Conservation (phyloP, 1,140 invertebrate species). For the Prorops nasuta region DNA sequence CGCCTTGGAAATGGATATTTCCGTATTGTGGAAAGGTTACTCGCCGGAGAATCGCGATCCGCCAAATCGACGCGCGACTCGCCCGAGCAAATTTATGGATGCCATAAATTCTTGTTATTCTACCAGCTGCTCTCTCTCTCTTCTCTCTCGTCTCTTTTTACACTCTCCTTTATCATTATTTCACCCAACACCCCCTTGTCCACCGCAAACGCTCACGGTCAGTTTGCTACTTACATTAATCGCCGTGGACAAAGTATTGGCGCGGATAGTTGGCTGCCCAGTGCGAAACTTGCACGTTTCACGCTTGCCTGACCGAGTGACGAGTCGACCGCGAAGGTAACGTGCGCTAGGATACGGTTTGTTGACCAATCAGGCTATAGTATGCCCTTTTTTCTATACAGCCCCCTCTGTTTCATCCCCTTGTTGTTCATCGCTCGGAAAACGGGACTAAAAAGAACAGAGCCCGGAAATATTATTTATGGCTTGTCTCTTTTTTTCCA, state of each 20-base stretch:
- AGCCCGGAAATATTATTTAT: neutral
- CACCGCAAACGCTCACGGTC: conserved; percentile 13
- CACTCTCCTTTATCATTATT: too few species aligned
- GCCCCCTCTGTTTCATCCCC: neutral
- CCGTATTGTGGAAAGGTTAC: too few species aligned
- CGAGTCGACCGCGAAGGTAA: conserved; percentile 13
- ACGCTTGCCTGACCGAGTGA: conserved; percentile 3
- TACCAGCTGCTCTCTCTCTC: too few species aligned
- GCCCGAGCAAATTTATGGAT: conserved; percentile 48
- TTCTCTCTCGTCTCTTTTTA: too few species aligned
- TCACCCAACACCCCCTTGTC: too few species aligned
- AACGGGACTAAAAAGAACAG: neutral
- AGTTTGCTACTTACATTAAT: conserved; percentile 25
- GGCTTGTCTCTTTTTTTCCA: neutral
- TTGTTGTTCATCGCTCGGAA: neutral
- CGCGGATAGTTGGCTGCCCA: neutral
- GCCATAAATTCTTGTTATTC: conserved; percentile 53
- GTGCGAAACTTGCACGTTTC: conserved; percentile 2
- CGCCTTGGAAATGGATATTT: too few species aligned
- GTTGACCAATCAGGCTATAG: conserved; percentile 16
- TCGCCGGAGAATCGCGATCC: too few species aligned
- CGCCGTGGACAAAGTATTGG: conserved; percentile 1
- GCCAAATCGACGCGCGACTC: too few species aligned
- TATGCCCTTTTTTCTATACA: conserved; percentile 15
- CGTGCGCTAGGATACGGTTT: conserved; percentile 10